Evolutionary conservation across 1,140 invertebrate genomes (phyloP).

Genomic region (Hydropsyche tenuis): DNA sequence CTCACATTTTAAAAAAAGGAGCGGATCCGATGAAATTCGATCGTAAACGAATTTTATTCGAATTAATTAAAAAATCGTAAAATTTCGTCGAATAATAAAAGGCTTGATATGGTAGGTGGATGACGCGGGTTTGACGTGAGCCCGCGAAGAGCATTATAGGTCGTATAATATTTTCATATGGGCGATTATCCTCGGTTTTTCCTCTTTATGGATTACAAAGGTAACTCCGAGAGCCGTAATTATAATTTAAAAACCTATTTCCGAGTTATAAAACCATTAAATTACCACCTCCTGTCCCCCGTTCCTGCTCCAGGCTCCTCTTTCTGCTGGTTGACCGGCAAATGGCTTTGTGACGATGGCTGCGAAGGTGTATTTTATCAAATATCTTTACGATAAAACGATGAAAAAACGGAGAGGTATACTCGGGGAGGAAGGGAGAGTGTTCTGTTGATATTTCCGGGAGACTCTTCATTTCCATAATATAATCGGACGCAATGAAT

Average conservation of each 20-base stretch:
- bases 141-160: conserved; percentile 16
- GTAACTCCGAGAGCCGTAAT: conserved; percentile 30
- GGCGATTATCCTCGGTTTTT: conserved; percentile 32
- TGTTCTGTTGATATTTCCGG: conserved; percentile 30
- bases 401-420: conserved; percentile 8
- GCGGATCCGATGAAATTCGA: not conserved
- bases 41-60: conserved; percentile 8
- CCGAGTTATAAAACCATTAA: conserved; percentile 35
- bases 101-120: not conserved
- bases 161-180: conserved; percentile 34
- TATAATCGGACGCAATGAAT: conserved; percentile 27
- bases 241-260: conserved; percentile 39
- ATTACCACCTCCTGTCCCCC: not conserved
- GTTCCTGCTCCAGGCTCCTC: no score
- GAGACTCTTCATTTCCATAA: conserved; percentile 32
- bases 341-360: conserved; percentile 31
- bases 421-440: not conserved
- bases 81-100: not conserved
- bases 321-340: not conserved
- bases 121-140: conserved; percentile 7
- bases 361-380: conserved; percentile 31
- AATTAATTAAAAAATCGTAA: conserved; percentile 16
- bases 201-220: conserved; percentile 36
- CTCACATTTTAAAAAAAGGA: no score
- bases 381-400: conserved; percentile 30